phyloP scores from a whole-genome alignment of 2,797 vertebrate species.

The Octomys mimax region DNA sequence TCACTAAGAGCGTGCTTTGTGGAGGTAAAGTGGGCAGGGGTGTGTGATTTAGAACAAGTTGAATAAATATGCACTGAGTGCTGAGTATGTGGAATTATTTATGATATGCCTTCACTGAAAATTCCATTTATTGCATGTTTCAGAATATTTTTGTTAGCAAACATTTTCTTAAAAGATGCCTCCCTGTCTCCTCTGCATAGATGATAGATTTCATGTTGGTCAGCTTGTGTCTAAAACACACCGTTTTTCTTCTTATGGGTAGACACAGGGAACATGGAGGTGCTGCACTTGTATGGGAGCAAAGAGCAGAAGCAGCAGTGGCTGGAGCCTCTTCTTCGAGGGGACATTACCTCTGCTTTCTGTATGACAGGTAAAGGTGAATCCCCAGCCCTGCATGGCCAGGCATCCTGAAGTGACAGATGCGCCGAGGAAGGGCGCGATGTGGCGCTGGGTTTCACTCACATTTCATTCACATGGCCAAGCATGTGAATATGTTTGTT shows the following conservation, averaged over 20 bases:
- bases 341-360: constrained; percentile 95
- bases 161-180: constrained; percentile 9
- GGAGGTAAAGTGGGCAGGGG: not conserved
- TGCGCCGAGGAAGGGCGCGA: not conserved
- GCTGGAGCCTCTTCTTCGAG: constrained; percentile 95
- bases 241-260: constrained; percentile 42
- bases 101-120: not conserved
- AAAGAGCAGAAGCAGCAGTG: constrained; percentile 95
- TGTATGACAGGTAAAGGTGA: constrained; percentile 96
- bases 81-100: not conserved
- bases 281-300: constrained; percentile 95
- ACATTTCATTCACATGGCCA: not conserved
- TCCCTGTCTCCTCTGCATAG: not conserved
- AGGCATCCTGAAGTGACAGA: not conserved
- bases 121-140: not conserved
- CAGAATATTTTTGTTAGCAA: constrained; percentile 42
- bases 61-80: not conserved
- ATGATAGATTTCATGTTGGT: not conserved
- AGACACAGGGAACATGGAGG: constrained; percentile 98
- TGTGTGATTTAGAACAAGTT: not conserved
- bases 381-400: not conserved
- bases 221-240: not conserved
- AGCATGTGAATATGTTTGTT: not conserved
- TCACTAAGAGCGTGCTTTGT: not conserved
- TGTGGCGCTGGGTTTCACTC: not conserved